Conservation (phyloP, 2,113 vertebrate genomes). For the Myiopsitta monachus region DNA sequence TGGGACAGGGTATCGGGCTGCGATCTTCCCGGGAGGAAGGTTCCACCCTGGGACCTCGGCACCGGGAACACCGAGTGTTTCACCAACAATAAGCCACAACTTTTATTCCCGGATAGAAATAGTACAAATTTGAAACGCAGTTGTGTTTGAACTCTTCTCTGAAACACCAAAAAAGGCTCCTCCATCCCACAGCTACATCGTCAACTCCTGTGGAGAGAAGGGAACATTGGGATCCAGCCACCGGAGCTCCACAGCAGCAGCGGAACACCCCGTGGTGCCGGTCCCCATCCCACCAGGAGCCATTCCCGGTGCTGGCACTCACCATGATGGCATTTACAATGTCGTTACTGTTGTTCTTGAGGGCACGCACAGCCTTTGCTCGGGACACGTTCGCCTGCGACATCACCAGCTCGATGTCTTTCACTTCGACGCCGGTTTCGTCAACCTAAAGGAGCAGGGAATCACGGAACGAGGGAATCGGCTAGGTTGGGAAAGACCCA, state of each 20-base stretch:
- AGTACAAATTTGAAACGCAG: constrained; percentile 94
- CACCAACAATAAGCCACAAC: constrained; percentile 89
- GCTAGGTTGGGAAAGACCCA: neutral
- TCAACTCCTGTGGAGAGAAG: constrained; percentile 86
- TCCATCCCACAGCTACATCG: constrained; percentile 84
- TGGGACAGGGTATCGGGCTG: neutral
- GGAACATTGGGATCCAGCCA: neutral
- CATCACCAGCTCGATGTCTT: constrained; percentile 99
- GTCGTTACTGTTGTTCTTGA: constrained; percentile 99
- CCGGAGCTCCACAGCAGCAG: accelerated
- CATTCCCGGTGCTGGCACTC: constrained; percentile 40
- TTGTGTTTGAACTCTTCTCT: constrained; percentile 78
- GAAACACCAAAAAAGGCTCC: constrained; percentile 73
- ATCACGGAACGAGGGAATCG: neutral
- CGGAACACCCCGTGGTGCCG: neutral
- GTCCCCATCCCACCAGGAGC: neutral
- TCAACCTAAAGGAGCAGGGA: constrained; percentile 82
- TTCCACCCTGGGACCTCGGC: neutral
- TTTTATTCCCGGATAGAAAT: constrained; percentile 98
- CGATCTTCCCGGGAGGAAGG: neutral
- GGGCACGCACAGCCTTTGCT: constrained; percentile 95
- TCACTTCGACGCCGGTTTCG: constrained; percentile 96
- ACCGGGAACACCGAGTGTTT: neutral
- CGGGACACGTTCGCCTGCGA: constrained; percentile 98
- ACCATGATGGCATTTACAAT: constrained; percentile 99